phyloP scores from a whole-genome alignment of 2,113 vertebrate genomes.

The Lichenostomus cassidix region DNA sequence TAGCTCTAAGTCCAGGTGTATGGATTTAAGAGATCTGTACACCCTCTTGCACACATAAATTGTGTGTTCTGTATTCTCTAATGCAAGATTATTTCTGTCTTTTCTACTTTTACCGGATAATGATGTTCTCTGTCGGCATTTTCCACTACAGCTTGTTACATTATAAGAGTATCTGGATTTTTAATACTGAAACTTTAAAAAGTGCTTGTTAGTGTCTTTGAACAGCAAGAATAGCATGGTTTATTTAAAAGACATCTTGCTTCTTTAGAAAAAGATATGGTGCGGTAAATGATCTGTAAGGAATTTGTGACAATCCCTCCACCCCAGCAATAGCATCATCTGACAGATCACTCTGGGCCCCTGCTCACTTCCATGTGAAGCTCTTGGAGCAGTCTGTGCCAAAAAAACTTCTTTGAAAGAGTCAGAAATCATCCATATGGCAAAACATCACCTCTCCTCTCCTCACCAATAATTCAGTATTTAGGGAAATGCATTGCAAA shows the following conservation, averaged over 20 bases:
- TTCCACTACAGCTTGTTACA: not conserved
- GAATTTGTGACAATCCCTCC: not conserved
- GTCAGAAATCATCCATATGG: not conserved
- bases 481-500: not conserved
- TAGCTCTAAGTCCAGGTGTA: not conserved
- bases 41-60: not conserved
- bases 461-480: not conserved
- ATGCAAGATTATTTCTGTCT: not conserved
- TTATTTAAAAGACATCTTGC: not conserved
- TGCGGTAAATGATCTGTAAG: conserved; percentile 20
- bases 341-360: fast-evolving
- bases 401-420: conserved; percentile 25
- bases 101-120: not conserved
- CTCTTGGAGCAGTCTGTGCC: not conserved
- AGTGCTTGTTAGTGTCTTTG: not conserved
- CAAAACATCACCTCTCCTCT: not conserved
- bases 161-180: conserved; percentile 25
- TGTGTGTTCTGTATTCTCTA: not conserved
- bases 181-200: conserved; percentile 3
- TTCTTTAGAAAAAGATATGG: conserved; percentile 8
- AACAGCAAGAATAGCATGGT: not conserved
- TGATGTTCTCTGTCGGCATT: not conserved
- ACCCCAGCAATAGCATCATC: fast-evolving
- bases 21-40: not conserved
- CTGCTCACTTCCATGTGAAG: not conserved